Base-by-base conservation (phyloP, 2,888 invertebrate genomes). In the Harpalus rufipes region DNA sequence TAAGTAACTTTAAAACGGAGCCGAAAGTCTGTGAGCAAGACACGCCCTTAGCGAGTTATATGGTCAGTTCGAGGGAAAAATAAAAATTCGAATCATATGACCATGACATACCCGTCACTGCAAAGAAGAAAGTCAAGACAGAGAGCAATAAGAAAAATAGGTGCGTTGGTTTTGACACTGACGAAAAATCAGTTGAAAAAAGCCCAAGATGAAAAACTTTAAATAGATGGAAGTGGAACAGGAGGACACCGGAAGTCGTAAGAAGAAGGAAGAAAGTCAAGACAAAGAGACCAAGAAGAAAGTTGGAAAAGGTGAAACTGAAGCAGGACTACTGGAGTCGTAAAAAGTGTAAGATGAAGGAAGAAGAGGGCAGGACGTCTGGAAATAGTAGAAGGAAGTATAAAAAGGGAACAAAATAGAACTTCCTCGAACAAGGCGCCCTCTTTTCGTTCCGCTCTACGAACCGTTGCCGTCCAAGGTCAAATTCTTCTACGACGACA, bases 361-460 rank as follows among this genome's bases (percentile, higher is more conserved):
- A 95, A 87, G 97, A 97, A 81, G 96, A 96, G 86, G 94, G 87
- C 94, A 93, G 88, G 96, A 97, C 91, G 97, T 97, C 85, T 97
- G 97, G 97, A 96, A 97, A 93, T 97, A 97, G 97, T 97, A 92
- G 97, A 98, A 99, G 92, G 99, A 99, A 92, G 97, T 98, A 89
- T 97, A 97, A 90, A 96, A 96, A 88, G 96, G 98, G 98, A 39
- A 95, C 96, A 7, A 99, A 99, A 91, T 99, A 99, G 99, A 95
- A 93, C 86, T 96, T 94, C 89, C 92, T 99, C 88, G 97, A 98
- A 91, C 99, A 99, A 98, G 97, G 92, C 99, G 99, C 18, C 99
- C 99, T 0, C 94, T 99, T 7, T 99, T 99, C 93, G 99, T 99
- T 0, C 98, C 99, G 0, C 92, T 93, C 0, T 99, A 99, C 91